These are phyloP conservation scores for Platyscapa corneri DNA, from an alignment of 1,140 invertebrate genomes.

Conservation along the genomic window DNA sequence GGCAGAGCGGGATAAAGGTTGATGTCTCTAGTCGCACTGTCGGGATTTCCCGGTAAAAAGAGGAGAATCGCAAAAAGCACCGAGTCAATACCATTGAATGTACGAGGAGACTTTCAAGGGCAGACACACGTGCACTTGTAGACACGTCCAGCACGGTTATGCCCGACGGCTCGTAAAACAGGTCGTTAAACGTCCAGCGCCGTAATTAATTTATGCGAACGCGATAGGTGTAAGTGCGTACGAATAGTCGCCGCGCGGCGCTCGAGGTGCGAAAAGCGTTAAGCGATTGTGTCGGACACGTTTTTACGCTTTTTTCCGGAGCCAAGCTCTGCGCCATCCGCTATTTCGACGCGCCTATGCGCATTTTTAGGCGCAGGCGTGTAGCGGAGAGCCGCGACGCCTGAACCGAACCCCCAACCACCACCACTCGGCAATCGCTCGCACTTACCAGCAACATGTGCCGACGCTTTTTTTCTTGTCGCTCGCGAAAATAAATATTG, in stretches of 20 bases:
- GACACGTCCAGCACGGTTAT: constrained; percentile 9
- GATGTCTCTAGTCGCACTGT: no score
- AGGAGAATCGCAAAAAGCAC: no score
- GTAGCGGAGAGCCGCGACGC: neutral
- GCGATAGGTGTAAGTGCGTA: neutral
- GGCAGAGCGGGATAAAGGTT: no score
- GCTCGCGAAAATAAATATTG: neutral
- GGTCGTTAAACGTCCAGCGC: constrained; percentile 48
- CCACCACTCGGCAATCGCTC: neutral
- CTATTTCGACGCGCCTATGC: neutral
- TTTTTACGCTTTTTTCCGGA: neutral
- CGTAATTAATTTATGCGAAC: constrained; percentile 52
- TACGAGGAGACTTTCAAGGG: neutral
- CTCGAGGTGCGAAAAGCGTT: constrained; percentile 23
- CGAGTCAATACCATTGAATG: neutral
- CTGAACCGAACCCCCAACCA: no score
- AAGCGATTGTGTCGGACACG: constrained; percentile 12
- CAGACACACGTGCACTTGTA: neutral
- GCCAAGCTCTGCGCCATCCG: neutral
- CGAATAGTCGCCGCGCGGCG: no score
- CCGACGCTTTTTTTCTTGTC: neutral
- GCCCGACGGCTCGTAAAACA: constrained; percentile 49
- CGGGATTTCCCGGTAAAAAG: neutral
- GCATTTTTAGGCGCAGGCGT: neutral
- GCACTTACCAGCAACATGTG: neutral